These are phyloP conservation scores for Laterallus jamaicensis DNA, from an alignment of 2,113 vertebrate genomes.

Conservation along the genomic window DNA sequence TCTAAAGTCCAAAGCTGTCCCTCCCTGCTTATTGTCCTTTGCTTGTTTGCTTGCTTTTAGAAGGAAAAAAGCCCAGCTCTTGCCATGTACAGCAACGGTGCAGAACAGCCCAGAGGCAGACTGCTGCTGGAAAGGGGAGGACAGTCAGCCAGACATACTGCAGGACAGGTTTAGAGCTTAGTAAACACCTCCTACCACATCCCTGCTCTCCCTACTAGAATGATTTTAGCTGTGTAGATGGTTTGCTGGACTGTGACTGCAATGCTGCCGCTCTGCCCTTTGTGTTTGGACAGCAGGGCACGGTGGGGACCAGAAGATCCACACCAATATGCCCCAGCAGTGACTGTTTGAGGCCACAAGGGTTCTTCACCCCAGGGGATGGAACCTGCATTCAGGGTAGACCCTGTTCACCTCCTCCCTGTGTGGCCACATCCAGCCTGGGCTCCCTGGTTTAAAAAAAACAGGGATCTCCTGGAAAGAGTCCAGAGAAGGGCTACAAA, in stretches of 20 bases:
- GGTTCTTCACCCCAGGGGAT: too few relatives aligned
- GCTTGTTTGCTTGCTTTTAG: too few relatives aligned
- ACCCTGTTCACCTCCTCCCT: too few relatives aligned
- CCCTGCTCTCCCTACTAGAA: not conserved
- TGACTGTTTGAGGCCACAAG: too few relatives aligned
- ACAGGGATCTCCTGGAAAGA: too few relatives aligned
- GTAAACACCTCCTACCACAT: not conserved
- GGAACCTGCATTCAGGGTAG: too few relatives aligned
- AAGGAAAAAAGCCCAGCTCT: not conserved
- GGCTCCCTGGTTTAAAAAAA: too few relatives aligned
- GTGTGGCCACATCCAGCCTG: too few relatives aligned
- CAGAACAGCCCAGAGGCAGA: not conserved
- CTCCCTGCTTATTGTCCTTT: not conserved
- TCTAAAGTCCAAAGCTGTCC: not conserved
- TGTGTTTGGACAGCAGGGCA: not conserved
- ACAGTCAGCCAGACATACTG: not conserved
- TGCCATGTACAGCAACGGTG: not conserved
- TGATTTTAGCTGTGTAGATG: not conserved
- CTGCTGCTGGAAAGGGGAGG: not conserved
- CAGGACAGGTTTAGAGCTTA: conserved; percentile 53
- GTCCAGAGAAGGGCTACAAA: too few relatives aligned
- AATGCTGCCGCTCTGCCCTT: not conserved
- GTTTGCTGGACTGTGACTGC: not conserved
- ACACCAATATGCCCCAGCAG: too few relatives aligned
- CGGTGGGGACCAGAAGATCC: not conserved